Evolutionary conservation across 2,888 invertebrate species (phyloP).

Genomic region (Clunio marinus): DNA sequence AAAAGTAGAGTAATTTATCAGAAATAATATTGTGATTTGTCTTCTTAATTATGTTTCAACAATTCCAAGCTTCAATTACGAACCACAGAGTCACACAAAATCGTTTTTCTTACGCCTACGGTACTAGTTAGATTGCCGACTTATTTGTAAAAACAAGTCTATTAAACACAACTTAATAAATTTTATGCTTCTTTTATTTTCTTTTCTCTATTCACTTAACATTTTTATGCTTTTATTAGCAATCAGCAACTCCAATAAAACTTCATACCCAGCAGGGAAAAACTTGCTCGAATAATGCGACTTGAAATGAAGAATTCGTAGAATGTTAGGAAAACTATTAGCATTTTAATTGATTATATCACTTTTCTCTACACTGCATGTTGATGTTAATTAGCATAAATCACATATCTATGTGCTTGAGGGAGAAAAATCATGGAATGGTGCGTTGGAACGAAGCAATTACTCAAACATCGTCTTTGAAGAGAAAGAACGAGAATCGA

Average conservation of each 20-base stretch:
- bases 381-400: slow-evolving; percentile 3
- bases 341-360: slow-evolving; percentile 10
- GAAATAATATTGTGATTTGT: neutral
- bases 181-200: slow-evolving; percentile 16
- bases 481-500: neutral
- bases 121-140: too few relatives aligned
- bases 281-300: neutral
- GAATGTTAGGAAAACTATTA: neutral
- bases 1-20: neutral
- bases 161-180: slow-evolving; percentile 2
- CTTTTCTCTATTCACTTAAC: neutral
- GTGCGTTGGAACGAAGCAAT: neutral
- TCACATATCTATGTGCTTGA: neutral
- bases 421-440: neutral
- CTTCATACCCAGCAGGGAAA: neutral
- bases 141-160: slow-evolving; percentile 3
- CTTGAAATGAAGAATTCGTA: neutral
- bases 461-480: neutral
- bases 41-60: neutral
- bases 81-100: neutral
- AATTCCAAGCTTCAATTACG: neutral
- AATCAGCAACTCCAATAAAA: neutral
- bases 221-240: neutral
- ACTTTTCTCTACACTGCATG: neutral
- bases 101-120: neutral